Base-by-base conservation (phyloP, 1,140 invertebrate species). In the Mylabris phalerata region DNA sequence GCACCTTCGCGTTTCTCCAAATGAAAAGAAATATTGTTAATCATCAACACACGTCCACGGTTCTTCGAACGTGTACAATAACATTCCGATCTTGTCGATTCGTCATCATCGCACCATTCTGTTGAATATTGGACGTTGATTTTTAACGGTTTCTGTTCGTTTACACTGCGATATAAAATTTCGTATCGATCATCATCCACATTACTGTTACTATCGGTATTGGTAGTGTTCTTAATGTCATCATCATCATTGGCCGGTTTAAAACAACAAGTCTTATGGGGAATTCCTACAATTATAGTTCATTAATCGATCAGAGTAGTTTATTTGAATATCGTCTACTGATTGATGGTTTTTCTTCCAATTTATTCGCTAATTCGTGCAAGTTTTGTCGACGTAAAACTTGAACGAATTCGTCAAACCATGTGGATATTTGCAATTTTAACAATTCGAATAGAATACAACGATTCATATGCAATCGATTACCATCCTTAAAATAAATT, bases 11-110 rank as follows among this genome's bases (percentile, higher is more conserved):
- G 63, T 2, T 48, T 46, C 9, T 63, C 52, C 25, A 66, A 68
- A 4, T 64, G 52, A 26, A 77, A 80, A 27, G 74, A 56, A 3
- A 80, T 78, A 54, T 80, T 82, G 49, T 82, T 82, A 27, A 84
- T 78, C 45, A 84, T 76, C 10, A 84, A 71, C 45, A 82, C 74
- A 5, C 77, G 73, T 9, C 83, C 82, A 42, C 80, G 77, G 13
- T 80, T 78, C 25, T 75, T 74, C 40, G 76, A 78, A 48, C 74
- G 66, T 76, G 80, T 79, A n/a, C 67, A 63, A 69, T 82, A 82
- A 32, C 32, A 32, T 32, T 32, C 32, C 32, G 32, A 32, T 32
- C 32, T 32, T 50, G 44, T 65, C 9, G 13, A 56, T 47, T 57
- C 32, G 5, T 39, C 10, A 6, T 44, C 60, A 50, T 67, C 66